These are phyloP conservation scores for Eclectus roratus DNA, from an alignment of 2,113 vertebrate genomes.

Conservation along the genomic window DNA sequence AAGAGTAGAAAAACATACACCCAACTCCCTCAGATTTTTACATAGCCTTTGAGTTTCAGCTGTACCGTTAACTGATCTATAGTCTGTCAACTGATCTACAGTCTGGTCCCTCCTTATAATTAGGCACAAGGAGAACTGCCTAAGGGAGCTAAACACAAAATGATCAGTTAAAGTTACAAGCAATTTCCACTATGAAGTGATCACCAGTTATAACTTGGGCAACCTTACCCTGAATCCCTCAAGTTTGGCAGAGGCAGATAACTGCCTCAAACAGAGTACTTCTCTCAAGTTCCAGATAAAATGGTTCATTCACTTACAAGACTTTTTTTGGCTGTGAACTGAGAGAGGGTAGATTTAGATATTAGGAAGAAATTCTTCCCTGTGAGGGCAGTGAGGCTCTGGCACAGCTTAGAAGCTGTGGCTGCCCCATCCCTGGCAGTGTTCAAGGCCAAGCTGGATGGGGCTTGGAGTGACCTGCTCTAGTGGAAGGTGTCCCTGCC, in stretches of 20 bases:
- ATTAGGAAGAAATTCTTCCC: neutral
- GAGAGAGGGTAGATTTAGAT: neutral
- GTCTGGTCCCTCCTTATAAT: neutral
- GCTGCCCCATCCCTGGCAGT: neutral
- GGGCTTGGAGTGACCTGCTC: neutral
- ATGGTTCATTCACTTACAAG: fast-evolving
- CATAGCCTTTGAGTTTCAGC: neutral
- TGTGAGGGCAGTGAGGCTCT: neutral
- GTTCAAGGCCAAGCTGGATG: neutral
- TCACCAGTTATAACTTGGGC: neutral
- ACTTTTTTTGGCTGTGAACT: neutral
- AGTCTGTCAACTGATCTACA: neutral
- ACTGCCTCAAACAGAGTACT: neutral
- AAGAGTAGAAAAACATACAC: neutral
- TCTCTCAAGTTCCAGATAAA: neutral
- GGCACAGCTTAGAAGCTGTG: neutral
- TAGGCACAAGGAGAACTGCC: neutral
- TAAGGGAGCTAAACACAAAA: neutral
- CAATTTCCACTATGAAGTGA: neutral
- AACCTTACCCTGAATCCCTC: neutral
- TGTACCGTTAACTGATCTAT: neutral
- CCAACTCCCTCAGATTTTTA: neutral
- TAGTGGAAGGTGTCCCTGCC: neutral
- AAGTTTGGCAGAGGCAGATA: neutral
- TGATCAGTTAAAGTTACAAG: neutral